Base-by-base conservation (phyloP, 2,113 vertebrate genomes). In the Nothoprocta perdicaria region DNA sequence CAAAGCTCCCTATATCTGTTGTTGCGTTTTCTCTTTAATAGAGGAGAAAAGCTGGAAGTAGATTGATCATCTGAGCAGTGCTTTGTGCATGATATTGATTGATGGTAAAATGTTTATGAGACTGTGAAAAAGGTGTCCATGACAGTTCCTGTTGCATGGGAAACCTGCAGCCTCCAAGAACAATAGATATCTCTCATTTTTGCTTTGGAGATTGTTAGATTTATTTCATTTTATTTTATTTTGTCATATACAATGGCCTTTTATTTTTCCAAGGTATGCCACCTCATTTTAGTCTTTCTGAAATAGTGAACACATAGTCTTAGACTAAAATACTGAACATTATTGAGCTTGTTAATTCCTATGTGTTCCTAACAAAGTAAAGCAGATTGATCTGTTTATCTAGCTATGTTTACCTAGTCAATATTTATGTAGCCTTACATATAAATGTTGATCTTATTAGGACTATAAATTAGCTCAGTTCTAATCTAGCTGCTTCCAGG, bases 341-440 rank as follows among this genome's bases (percentile, higher is more conserved):
- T 68, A 85, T 55, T 82, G 86, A 71, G 8, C 60, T 87, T 82
- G 22, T 85, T 91, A 91, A 88, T 94, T 89, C 78, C 72, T 77
- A 1, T 75, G 29, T 92, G 61, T 88, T 93, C 79, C 48, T 72
- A 45, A 92, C 24, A 53, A 57, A 87, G 41, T 38, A 48, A 35
- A 92, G 60, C 41, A 93, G 60, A 95, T 68, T 75, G 61, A 93
- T 85, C 52, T 87, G 43, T 78, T 90, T 94, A 92, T 80, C 82
- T 86, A 45, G 23, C 26, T 80, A 6, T 80, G 46, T 91, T 92
- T 94, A 72, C 79, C 21, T 43, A 78, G 84, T 92, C 76, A 89
- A 89, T 87, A 93, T 94, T 96, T 93, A 78, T 33, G 71, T 71
- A 65, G 85, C 12, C n/a, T 85, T 72, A 71, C 8, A 2, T 75